These are phyloP conservation scores for Pangasius djambal DNA, from an alignment of 2,797 vertebrate species.

Conservation along the genomic window DNA sequence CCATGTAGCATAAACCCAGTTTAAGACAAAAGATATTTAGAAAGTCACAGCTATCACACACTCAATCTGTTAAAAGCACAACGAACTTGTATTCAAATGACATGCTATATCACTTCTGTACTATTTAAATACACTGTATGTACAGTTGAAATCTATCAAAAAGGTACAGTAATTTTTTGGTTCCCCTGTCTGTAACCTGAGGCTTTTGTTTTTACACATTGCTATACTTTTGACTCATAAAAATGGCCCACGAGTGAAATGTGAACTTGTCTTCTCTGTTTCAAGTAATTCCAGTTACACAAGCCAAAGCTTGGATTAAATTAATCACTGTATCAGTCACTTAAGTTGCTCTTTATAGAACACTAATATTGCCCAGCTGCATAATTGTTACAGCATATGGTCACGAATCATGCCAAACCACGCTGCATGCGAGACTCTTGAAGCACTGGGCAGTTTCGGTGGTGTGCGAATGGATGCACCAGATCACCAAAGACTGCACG, in stretches of 20 bases:
- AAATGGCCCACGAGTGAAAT: background rate
- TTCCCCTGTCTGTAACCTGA: background rate
- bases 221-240: slow-evolving; percentile 12
- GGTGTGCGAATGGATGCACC: slow-evolving; percentile 2
- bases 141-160: background rate
- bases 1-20: background rate
- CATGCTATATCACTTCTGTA: background rate
- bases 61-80: background rate
- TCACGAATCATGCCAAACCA: slow-evolving; percentile 25
- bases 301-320: slow-evolving; percentile 14
- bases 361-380: slow-evolving; percentile 13
- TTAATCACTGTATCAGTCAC: slow-evolving; percentile 26
- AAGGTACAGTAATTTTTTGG: background rate
- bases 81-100: background rate
- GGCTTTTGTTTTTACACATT: background rate
- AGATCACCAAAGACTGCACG: slow-evolving; percentile 5
- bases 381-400: slow-evolving; percentile 27
- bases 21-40: background rate
- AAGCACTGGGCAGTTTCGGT: background rate
- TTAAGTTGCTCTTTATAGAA: background rate
- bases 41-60: background rate
- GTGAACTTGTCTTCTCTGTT: slow-evolving; percentile 11
- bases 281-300: background rate
- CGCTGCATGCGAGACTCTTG: background rate
- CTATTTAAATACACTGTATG: background rate